Evolutionary conservation across 2,113 vertebrate genomes (phyloP).

Genomic region (Rhinolophus sinicus): DNA sequence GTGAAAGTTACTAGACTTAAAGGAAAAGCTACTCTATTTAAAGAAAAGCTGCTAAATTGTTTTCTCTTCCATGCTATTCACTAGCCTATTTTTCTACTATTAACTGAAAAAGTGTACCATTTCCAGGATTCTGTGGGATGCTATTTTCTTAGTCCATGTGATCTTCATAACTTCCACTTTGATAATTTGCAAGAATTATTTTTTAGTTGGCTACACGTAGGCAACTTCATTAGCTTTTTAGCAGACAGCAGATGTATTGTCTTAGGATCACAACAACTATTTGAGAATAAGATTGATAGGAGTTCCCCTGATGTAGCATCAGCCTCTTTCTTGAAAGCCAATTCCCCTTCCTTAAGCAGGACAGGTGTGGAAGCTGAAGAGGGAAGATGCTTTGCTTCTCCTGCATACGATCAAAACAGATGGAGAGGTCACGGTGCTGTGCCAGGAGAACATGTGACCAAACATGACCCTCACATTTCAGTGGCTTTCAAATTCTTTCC

Average conservation of each 20-base stretch:
- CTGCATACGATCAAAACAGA: not conserved
- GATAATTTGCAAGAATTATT: not conserved
- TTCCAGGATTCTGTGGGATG: not conserved
- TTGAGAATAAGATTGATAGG: too few relatives aligned
- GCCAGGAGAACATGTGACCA: not conserved
- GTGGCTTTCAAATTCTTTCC: not conserved
- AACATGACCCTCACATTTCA: not conserved
- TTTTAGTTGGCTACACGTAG: not conserved
- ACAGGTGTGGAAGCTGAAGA: not conserved
- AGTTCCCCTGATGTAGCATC: not conserved
- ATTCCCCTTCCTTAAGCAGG: not conserved
- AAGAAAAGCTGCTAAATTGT: not conserved
- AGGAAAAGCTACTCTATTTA: not conserved
- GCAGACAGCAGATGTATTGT: not conserved
- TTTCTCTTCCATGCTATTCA: not conserved
- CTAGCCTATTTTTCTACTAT: not conserved
- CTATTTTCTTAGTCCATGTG: not conserved
- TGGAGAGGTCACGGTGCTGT: fast-evolving
- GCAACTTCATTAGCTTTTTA: not conserved
- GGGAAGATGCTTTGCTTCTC: not conserved
- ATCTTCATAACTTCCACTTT: not conserved
- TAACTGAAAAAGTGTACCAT: not conserved
- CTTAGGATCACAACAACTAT: not conserved
- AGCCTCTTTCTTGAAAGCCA: not conserved
- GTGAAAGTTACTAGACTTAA: not conserved